These are phyloP conservation scores for Odiellus spinosus DNA, from an alignment of 2,888 invertebrate species.

Conservation along the genomic window DNA sequence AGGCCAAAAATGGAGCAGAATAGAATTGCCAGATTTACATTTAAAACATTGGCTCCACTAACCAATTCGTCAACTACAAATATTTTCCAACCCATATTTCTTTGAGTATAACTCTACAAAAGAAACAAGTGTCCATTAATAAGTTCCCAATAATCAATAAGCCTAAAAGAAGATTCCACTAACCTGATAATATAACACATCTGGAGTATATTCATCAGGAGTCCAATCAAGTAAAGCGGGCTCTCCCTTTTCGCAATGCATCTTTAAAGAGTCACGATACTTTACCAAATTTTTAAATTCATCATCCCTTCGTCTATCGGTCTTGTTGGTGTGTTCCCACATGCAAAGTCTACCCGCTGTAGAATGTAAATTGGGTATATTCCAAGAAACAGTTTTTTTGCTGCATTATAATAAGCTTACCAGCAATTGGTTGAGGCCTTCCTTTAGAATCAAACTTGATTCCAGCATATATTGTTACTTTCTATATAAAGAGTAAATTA, in stretches of 20 bases:
- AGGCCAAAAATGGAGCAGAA: too few species aligned
- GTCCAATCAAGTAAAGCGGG: constrained; percentile 58
- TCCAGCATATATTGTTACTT: constrained; percentile 29
- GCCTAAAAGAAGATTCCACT: background rate
- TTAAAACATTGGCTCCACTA: background rate
- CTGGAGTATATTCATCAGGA: constrained; percentile 80
- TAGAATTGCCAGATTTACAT: too few species aligned
- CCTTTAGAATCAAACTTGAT: constrained; percentile 67
- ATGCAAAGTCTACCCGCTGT: constrained; percentile 53
- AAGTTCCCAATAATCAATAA: background rate
- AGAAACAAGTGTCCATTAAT: background rate
- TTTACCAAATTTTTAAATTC: constrained; percentile 61
- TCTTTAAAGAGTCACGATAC: constrained; percentile 58
- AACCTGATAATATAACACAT: constrained; percentile 52
- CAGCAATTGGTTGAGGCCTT: constrained; percentile 57
- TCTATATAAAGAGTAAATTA: constrained; percentile 11
- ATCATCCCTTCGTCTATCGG: constrained; percentile 61
- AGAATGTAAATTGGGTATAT: constrained; percentile 2
- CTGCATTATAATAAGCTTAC: constrained; percentile 30
- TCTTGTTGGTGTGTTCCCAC: constrained; percentile 44
- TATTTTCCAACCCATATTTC: constrained; percentile 91
- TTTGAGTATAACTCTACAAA: constrained; percentile 72
- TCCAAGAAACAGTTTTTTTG: background rate
- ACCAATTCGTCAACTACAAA: constrained; percentile 62
- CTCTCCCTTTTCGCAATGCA: constrained; percentile 49